These are phyloP conservation scores for Parnassius orleans DNA, from an alignment of 2,888 invertebrate genomes.

Conservation along the genomic window DNA sequence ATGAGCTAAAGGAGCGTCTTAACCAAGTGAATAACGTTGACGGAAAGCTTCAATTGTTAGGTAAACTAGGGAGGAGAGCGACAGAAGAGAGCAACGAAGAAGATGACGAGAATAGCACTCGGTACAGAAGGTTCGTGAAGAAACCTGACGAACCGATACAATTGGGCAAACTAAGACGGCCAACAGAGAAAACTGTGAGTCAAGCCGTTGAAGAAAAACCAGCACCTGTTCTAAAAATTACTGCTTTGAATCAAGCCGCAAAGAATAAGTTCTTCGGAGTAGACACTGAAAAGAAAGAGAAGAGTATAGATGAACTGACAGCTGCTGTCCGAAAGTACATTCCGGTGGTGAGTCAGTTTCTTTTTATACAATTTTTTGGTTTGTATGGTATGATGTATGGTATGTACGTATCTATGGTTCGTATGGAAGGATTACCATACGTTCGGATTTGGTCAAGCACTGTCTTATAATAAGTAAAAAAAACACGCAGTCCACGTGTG, in stretches of 20 bases:
- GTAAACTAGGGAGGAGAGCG: conserved; percentile 61
- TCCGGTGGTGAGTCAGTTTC: conserved; percentile 59
- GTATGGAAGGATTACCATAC: too few species aligned
- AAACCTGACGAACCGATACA: conserved; percentile 67
- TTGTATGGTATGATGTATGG: too few species aligned
- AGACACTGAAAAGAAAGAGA: conserved; percentile 59
- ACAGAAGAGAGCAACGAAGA: conserved; percentile 53
- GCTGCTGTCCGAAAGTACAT: conserved; percentile 73
- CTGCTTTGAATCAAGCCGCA: conserved; percentile 63
- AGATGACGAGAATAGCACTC: conserved; percentile 60
- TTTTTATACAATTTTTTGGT: not conserved
- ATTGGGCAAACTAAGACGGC: conserved; percentile 62
- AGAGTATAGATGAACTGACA: conserved; percentile 63
- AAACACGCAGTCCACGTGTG: too few species aligned
- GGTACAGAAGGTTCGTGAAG: conserved; percentile 55
- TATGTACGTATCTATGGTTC: too few species aligned
- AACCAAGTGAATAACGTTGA: conserved; percentile 61
- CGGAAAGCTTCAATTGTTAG: conserved; percentile 59
- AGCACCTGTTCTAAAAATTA: conserved; percentile 56
- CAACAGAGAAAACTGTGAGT: conserved; percentile 47
- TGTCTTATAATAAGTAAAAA: too few species aligned
- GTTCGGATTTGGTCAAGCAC: too few species aligned
- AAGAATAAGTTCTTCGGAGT: conserved; percentile 74
- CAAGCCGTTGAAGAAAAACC: conserved; percentile 48
- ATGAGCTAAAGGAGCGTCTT: conserved; percentile 51